Conservation (phyloP, 1,140 invertebrate genomes). For the Penaeus vannamei region DNA sequence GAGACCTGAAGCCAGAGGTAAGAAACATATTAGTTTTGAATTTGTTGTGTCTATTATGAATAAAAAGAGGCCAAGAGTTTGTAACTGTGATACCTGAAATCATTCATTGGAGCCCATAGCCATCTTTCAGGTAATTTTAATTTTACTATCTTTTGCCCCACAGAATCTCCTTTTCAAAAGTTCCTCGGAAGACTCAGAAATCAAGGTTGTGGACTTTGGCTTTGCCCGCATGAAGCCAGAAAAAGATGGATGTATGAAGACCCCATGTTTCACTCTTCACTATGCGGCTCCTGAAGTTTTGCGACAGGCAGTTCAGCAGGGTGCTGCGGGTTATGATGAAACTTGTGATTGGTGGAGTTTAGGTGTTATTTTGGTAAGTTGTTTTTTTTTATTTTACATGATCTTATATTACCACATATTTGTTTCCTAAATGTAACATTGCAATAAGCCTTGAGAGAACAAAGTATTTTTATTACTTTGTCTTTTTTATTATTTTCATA, state of each 20-base stretch:
- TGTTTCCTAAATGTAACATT: background rate
- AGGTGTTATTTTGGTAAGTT: conserved; percentile 84
- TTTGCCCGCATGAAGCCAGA: conserved; percentile 83
- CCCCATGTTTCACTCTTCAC: conserved; percentile 89
- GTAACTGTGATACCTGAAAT: background rate
- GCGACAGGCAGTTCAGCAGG: conserved; percentile 70
- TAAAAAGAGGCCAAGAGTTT: too few relatives aligned
- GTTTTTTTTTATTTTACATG: conserved; percentile 23
- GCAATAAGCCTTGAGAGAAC: background rate
- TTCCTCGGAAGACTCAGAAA: conserved; percentile 68
- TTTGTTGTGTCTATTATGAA: background rate
- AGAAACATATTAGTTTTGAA: conserved; percentile 37
- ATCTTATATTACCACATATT: conserved; percentile 1
- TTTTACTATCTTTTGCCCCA: conserved; percentile 4
- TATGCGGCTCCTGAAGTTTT: conserved; percentile 95
- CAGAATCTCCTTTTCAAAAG: conserved; percentile 69
- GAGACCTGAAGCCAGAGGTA: conserved; percentile 92
- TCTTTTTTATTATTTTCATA: conserved; percentile 21
- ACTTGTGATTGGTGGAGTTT: conserved; percentile 94
- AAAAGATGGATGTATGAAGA: conserved; percentile 79
- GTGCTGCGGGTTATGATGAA: conserved; percentile 81
- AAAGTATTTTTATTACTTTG: background rate
- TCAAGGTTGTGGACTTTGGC: conserved; percentile 87
- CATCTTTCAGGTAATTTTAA: background rate
- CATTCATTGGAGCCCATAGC: background rate